Base-by-base conservation (phyloP, 2,113 vertebrate species). In the Scophthalmus maximus region DNA sequence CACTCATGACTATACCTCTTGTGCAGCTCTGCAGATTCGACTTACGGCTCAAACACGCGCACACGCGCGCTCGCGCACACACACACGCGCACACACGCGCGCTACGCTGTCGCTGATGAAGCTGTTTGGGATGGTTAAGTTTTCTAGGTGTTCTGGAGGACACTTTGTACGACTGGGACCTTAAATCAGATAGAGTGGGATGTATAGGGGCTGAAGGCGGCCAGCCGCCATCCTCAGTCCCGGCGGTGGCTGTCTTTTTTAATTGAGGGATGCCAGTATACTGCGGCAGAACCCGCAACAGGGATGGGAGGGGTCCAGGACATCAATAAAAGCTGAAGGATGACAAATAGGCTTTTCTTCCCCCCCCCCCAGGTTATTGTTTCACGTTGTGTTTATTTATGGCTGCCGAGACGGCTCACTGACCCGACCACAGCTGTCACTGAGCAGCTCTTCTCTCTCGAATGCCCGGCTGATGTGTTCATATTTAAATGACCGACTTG, bases 301-400 rank as follows among this genome's bases (percentile, higher is more conserved):
- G 40, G 40, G 40, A 7, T 0, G 40, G 40, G 40, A 18, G 40
- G 40, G 40, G 40, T 3, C 40, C 5, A n/a, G 42, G 0, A 9
- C 53, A 82, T 86, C 73, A 74, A 59, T 73, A 56, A 71, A 50
- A 63, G 10, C 47, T 73, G 57, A 58, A 76, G 29, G 52, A 77
- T 73, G 75, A 88, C 64, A 47, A 79, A 85, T 79, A 15, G 73
- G 40, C 63, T 53, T 79, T 53, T 83, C 26, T 76, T 71, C 42
- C 63, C 51, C 65, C 73, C 66, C 51, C 61, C 52, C 61, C 25
- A 4, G 72, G 65, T 86, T 82, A 75, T 79, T 86, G 77, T 86
- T 85, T 85, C 70, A 65, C 66, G 62, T 57, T 72, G 72, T 76
- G 50, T 85, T n/a, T 87, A 82, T 85, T 87, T 78, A 78, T 76